Evolutionary conservation across 2,797 vertebrate species (phyloP).

Genomic region (Thalassophryne amazonica): DNA sequence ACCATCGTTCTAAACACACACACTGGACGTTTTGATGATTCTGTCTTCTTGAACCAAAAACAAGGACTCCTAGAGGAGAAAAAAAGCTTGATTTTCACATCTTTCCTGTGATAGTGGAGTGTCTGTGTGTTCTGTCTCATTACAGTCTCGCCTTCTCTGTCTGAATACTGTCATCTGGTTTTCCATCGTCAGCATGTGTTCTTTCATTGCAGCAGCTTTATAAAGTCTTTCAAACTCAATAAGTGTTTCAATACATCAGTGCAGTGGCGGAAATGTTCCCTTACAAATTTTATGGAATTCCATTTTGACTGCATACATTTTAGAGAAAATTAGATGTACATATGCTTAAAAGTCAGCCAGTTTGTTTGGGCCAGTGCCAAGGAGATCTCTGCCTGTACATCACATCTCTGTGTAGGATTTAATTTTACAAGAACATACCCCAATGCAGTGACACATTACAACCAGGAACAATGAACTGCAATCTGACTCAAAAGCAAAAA

Average conservation of each 20-base stretch:
- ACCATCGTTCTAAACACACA: no score
- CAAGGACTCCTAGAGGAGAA: no score
- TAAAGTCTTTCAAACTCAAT: conserved; percentile 68
- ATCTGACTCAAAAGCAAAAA: no score
- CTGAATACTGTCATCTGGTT: conserved; percentile 8
- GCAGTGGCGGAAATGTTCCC: conserved; percentile 46
- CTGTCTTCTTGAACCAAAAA: conserved; percentile 17
- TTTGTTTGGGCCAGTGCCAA: conserved; percentile 30
- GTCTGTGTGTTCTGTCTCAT: conserved; percentile 3
- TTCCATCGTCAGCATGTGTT: conserved; percentile 40
- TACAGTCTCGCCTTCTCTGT: conserved; percentile 4
- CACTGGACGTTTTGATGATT: conserved; percentile 8
- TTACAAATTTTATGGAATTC: conserved; percentile 71
- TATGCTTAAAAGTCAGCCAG: conserved; percentile 36
- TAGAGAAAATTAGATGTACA: conserved; percentile 50
- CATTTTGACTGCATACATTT: conserved; percentile 55
- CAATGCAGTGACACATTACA: conserved; percentile 28
- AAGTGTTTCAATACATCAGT: conserved; percentile 69
- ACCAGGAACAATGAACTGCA: conserved; percentile 11
- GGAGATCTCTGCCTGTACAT: conserved; percentile 14
- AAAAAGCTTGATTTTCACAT: no score
- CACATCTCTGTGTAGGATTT: conserved; percentile 28
- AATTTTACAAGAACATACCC: conserved; percentile 35
- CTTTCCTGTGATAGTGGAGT: conserved; percentile 10
- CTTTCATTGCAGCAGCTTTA: conserved; percentile 26